phyloP scores from a whole-genome alignment of 2,113 vertebrate species.

The Erpornis zantholeuca region DNA sequence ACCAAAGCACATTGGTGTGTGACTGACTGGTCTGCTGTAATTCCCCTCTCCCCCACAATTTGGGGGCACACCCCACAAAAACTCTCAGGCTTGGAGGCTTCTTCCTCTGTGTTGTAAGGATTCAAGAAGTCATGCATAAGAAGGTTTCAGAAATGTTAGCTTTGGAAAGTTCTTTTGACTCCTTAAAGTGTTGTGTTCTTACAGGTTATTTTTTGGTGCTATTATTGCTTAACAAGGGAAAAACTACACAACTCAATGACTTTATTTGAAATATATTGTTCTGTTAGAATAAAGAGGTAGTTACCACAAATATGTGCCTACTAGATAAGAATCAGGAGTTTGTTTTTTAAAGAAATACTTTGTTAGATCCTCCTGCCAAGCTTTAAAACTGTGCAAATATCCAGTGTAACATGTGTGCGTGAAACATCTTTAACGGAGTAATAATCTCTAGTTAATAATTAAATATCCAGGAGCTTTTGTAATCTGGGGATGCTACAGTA shows the following conservation, averaged over 20 bases:
- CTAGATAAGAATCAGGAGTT: not conserved
- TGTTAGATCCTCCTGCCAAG: not conserved
- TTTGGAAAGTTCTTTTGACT: not conserved
- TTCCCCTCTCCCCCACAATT: not conserved
- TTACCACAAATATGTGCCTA: not conserved
- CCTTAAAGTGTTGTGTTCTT: not conserved
- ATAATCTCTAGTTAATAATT: constrained; percentile 44
- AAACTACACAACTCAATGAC: not conserved
- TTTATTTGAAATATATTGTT: not conserved
- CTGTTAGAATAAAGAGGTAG: not conserved
- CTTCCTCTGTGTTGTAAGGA: not conserved
- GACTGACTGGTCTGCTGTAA: not conserved
- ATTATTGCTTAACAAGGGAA: not conserved
- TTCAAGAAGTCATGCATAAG: not conserved
- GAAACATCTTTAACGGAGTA: not conserved
- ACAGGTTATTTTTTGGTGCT: rapidly evolving
- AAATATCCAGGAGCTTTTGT: not conserved
- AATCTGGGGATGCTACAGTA: not conserved
- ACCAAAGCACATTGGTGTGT: not conserved
- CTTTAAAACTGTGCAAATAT: constrained; percentile 5
- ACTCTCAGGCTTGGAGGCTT: not conserved
- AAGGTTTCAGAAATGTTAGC: not conserved
- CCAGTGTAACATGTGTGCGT: not conserved
- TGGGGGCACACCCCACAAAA: not conserved
- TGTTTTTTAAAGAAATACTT: not conserved